Evolutionary conservation across 1,140 invertebrate species (phyloP).

Genomic region (Luehdorfia chinensis): DNA sequence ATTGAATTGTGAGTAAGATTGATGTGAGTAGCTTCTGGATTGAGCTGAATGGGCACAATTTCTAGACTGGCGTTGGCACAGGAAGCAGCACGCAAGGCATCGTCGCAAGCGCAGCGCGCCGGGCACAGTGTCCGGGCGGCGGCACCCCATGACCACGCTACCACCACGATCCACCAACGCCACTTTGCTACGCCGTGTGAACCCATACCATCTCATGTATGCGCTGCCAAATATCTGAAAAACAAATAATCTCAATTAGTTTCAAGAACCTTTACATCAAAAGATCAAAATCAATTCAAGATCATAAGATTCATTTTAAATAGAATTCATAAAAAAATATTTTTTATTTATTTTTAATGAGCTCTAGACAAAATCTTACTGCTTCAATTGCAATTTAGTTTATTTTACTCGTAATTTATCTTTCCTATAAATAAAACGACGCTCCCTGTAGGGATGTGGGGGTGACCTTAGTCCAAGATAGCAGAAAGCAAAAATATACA

Average conservation of each 20-base stretch:
- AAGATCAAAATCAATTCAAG: background rate
- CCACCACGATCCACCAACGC: slow-evolving; percentile 65
- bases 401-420: slow-evolving; percentile 53
- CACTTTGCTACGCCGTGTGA: slow-evolving; percentile 67
- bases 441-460: slow-evolving; percentile 34
- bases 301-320: background rate
- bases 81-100: slow-evolving; percentile 83
- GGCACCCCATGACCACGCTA: slow-evolving; percentile 57
- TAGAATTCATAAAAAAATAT: too few relatives aligned
- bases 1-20: slow-evolving; percentile 87
- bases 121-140: slow-evolving; percentile 84
- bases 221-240: slow-evolving; percentile 54
- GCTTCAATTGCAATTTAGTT: slow-evolving; percentile 39
- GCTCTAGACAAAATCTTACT: slow-evolving; percentile 34
- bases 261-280: too few relatives aligned
- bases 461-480: slow-evolving; percentile 27
- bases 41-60: slow-evolving; percentile 91
- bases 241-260: slow-evolving; percentile 18
- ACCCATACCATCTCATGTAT: slow-evolving; percentile 76
- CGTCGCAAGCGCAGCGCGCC: slow-evolving; percentile 87
- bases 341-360: background rate
- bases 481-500: slow-evolving; percentile 54
- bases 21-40: slow-evolving; percentile 88
- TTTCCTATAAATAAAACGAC: slow-evolving; percentile 47
- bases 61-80: slow-evolving; percentile 87